Evolutionary conservation across 2,113 vertebrate species (phyloP), one percentile per base, ranked within the genome.

Genomic region (Pangasianodon hypophthalmus): DNA sequence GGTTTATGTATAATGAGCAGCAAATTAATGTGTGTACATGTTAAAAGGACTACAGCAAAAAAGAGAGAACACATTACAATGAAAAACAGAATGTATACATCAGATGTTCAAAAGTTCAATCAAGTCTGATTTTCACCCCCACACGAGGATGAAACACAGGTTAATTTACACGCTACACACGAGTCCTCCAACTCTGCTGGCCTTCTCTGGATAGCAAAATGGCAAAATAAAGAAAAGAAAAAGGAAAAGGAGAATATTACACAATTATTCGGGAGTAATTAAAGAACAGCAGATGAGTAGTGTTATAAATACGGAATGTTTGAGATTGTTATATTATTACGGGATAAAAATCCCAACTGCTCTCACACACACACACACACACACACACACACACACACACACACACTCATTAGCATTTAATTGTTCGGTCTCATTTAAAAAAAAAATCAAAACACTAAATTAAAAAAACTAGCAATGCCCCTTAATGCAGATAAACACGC

Each of bases 151-250:
- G 81, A 85, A 58, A 41, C 29, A 19, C 85, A 73, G 80, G 24
- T 1, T 37, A 88, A 88, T 88, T 80, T 90, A 90, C 91, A 91
- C 69, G 48, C 88, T n/a, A 90, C 32, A 64, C 67, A 87, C 0
- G 89, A 87, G 44, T 88, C 86, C 52, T 90, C 64, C 89, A 50
- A 80, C 86, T 82, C 86, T n/a, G 62, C 52, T 48, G 75, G 77
- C 73, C 84, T 88, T 82, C 87, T 73, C 89, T 87, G 84, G 26
- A 54, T 60, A 41, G 18, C 50, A 83, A 91, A 56, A 81, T 2
- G 18, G n/a, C 19, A 79, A 37, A 90, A 79, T 64, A 4, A 71
- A 54, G 71, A 84, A n/a, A 50, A 52, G 41, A 62, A 80, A 8
- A 88, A 29, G 44, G 1, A 82, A 89, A 77, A 77, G 60, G 29